Evolutionary conservation across 2,797 vertebrate genomes (phyloP), one percentile per base, ranked within the genome.

Genomic region (Amblyraja radiata): DNA sequence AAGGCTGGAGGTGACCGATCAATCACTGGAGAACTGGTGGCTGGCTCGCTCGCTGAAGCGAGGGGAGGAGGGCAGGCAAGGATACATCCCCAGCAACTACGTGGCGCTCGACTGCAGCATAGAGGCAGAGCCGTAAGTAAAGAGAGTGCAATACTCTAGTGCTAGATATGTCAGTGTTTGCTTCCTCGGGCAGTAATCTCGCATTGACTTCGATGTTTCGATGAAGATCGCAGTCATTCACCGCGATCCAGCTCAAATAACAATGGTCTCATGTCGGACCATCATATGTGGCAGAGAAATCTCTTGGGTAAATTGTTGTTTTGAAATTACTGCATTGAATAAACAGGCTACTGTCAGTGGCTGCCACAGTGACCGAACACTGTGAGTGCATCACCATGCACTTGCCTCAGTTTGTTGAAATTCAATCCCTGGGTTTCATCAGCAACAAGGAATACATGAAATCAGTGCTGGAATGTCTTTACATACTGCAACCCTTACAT

Each of bases 31-130:
- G 0, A 97, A 98, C 0, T 99, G 99, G 99, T 99, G 98, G 98
- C 93, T 96, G 0, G 98, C 97, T 0, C 97, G 93, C 93, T 97
- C 97, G 13, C 93, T 97, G 94, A 97, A 94, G 96, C 94, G 81
- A 46, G 95, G 6, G 0, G 80, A 94, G 83, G 95, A 94, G 83
- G 95, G 94, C 46, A 95, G 95, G 28, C 39, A 95, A 88, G 99
- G 99, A 54, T 99, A 98, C 93, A 96, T 99, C 94, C 99, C 99
- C 1, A 96, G 98, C 1, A 99, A 99, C 93, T 99, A 99, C 93
- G 96, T 99, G 94, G 99, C 98, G 0, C 96, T 96, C 6, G 95
- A 98, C 94, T 96, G 97, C 93, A 99, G 97, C 93, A 95, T 99
- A 0, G 95, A 98, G 93, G 97, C 98, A 23, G 97, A 99, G 93